Evolutionary conservation across 2,113 vertebrate genomes (phyloP).

Genomic region (Mastomys coucha): DNA sequence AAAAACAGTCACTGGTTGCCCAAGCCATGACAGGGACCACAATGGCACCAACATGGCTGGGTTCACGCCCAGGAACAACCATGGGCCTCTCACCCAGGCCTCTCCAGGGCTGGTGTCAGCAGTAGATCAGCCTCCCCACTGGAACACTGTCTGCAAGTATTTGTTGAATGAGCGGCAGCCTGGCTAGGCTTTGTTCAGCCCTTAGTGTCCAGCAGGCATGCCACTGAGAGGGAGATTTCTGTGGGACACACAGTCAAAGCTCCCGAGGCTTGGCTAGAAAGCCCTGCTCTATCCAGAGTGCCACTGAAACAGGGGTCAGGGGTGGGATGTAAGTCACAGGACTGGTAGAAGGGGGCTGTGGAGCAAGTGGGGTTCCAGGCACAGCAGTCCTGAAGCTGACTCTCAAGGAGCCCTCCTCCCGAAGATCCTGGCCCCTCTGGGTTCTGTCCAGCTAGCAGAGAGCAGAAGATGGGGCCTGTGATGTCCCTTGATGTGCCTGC

Average conservation of each 20-base stretch:
- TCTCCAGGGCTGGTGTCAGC: conserved; percentile 26
- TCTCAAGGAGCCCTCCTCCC: background rate
- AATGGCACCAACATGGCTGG: background rate
- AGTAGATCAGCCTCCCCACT: conserved; percentile 22
- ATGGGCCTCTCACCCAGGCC: conserved; percentile 5
- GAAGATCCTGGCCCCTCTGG: background rate
- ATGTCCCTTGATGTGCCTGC: background rate
- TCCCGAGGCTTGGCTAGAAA: background rate
- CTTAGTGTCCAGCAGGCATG: background rate
- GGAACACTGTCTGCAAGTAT: conserved; percentile 56
- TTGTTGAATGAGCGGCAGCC: background rate
- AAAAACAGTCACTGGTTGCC: fast-evolving
- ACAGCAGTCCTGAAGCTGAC: background rate
- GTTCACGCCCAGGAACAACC: background rate
- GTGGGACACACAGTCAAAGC: background rate
- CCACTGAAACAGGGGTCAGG: background rate
- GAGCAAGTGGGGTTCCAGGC: background rate
- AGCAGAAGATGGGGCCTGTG: background rate
- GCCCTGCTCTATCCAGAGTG: background rate
- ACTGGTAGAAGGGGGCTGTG: background rate
- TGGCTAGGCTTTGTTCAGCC: background rate
- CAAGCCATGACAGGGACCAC: fast-evolving
- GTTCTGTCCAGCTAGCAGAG: background rate
- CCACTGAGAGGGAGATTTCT: background rate
- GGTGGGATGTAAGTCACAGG: background rate